phyloP scores from a whole-genome alignment of 2,797 vertebrate genomes.

The Cossypha heuglini region DNA sequence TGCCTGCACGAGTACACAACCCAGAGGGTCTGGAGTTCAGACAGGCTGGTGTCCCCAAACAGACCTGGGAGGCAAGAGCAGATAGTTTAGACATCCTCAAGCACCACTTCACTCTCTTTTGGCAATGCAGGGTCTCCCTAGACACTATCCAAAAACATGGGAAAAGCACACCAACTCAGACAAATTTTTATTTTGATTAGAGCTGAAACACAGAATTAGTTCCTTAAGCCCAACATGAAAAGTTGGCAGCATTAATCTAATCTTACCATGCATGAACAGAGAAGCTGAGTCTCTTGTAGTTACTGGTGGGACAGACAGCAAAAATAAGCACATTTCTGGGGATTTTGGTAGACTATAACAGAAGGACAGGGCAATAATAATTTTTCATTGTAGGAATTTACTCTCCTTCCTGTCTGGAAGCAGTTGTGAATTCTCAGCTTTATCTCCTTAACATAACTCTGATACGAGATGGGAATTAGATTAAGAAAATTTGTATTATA shows the following conservation, averaged over 20 bases:
- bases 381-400: neutral
- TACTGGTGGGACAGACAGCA: neutral
- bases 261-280: neutral
- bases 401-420: neutral
- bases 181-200: neutral
- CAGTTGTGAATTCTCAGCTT: neutral
- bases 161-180: neutral
- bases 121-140: neutral
- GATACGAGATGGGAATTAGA: neutral
- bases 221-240: neutral
- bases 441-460: neutral
- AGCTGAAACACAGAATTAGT: neutral
- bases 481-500: neutral
- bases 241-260: neutral
- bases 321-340: neutral
- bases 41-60: accelerated
- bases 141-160: neutral
- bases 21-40: neutral
- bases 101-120: neutral
- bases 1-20: accelerated
- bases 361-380: neutral
- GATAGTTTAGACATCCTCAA: neutral
- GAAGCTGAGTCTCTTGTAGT: neutral
- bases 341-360: neutral
- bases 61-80: neutral